phyloP scores from a whole-genome alignment of 1,140 invertebrate genomes.

The Drosophila tsacasi region DNA sequence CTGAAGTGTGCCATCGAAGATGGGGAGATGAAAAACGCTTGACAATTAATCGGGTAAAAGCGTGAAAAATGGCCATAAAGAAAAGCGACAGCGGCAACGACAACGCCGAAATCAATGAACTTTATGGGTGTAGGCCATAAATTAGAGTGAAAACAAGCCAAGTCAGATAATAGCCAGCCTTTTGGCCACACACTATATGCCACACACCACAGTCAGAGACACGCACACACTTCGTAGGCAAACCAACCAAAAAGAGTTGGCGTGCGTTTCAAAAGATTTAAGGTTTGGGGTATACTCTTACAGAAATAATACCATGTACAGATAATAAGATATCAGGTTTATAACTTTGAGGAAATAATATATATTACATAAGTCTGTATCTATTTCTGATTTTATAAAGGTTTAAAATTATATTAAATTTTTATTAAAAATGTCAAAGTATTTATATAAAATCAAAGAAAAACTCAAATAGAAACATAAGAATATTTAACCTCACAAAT shows the following conservation, averaged over 20 bases:
- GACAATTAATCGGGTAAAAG: constrained; percentile 71
- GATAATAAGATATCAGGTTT: neutral
- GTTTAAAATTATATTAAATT: neutral
- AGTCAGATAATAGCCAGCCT: constrained; percentile 55
- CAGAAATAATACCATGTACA: neutral
- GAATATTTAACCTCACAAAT: no score
- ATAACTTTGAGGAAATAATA: neutral
- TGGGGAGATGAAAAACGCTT: constrained; percentile 34
- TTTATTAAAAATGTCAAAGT: neutral
- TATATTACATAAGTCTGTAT: neutral
- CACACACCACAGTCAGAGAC: neutral
- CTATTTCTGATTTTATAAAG: neutral
- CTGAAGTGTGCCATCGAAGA: constrained; percentile 31
- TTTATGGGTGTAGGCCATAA: constrained; percentile 69
- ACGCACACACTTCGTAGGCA: neutral
- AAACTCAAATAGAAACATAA: no score
- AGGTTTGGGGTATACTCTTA: constrained; percentile 12
- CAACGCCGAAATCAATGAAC: constrained; percentile 70
- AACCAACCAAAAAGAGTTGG: constrained; percentile 63
- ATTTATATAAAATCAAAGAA: no score
- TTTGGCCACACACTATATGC: constrained; percentile 42
- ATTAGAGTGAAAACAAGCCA: constrained; percentile 74
- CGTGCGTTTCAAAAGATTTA: constrained; percentile 42
- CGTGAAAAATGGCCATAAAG: constrained; percentile 65
- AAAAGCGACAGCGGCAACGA: constrained; percentile 24